Conservation (phyloP, 2,888 invertebrate genomes). For the Meandrusa payeni region DNA sequence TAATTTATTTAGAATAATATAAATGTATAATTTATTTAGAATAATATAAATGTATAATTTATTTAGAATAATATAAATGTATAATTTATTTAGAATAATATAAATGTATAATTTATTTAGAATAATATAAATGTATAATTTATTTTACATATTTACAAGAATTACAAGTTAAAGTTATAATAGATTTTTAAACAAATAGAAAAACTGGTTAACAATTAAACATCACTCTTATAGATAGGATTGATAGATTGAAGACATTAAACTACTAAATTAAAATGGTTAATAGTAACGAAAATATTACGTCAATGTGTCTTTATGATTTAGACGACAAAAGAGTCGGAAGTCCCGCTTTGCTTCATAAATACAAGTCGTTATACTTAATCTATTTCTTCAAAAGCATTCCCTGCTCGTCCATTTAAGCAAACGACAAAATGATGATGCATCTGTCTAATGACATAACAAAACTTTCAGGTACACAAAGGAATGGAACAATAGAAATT, state of each 20-base stretch:
- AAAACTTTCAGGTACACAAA: conserved; percentile 32
- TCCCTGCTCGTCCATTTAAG: conserved; percentile 34
- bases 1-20: no score
- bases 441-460: conserved; percentile 39
- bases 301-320: background rate
- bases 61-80: no score
- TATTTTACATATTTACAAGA: conserved; percentile 78
- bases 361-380: conserved; percentile 8
- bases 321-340: conserved; percentile 7
- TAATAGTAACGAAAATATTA: no score
- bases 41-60: no score
- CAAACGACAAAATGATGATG: conserved; percentile 42
- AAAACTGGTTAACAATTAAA: conserved; percentile 8
- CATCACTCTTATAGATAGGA: no score
- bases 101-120: no score
- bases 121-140: conserved; percentile 39
- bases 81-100: no score
- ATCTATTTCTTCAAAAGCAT: conserved; percentile 31
- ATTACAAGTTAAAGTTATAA: conserved; percentile 45
- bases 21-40: no score
- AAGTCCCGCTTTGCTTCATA: conserved; percentile 6
- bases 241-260: no score
- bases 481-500: conserved; percentile 33
- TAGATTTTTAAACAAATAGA: conserved; percentile 27
- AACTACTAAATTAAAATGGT: no score